These are phyloP conservation scores for Dysmachus trigonus DNA, from an alignment of 2,888 invertebrate species.

Conservation along the genomic window DNA sequence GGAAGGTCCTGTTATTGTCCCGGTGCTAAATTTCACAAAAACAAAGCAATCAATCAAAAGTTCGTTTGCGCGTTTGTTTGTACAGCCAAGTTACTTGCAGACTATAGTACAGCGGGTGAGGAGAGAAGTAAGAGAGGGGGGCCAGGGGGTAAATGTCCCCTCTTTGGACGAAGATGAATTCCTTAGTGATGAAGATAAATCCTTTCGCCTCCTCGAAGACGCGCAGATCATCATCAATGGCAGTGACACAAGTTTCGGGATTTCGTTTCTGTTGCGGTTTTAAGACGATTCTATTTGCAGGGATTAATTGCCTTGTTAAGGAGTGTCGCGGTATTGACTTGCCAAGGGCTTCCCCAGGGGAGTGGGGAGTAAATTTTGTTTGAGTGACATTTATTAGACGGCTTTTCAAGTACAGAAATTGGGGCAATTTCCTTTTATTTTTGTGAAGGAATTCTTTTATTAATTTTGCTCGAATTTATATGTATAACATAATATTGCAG, in stretches of 20 bases:
- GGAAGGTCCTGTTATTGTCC: constrained; percentile 7
- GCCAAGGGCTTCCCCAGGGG: background rate
- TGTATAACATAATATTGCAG: background rate
- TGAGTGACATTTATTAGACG: background rate
- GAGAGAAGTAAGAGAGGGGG: background rate
- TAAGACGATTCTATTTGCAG: background rate
- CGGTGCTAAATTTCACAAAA: constrained; percentile 9
- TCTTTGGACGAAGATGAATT: background rate
- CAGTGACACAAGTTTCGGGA: background rate
- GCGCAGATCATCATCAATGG: background rate
- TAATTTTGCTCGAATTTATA: background rate
- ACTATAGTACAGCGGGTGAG: background rate
- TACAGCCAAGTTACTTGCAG: background rate
- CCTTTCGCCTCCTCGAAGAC: background rate
- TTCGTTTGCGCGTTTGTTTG: background rate
- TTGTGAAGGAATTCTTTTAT: background rate
- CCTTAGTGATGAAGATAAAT: constrained; percentile 13
- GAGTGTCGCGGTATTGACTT: background rate
- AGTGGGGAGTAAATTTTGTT: background rate
- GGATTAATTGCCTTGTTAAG: background rate
- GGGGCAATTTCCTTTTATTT: background rate
- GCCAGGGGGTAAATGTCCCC: too few relatives aligned
- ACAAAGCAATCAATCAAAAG: constrained; percentile 30
- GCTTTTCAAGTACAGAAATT: background rate
- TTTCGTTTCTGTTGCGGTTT: background rate